Evolutionary conservation across 2,888 invertebrate species (phyloP).

Genomic region (Cantharis nigra): DNA sequence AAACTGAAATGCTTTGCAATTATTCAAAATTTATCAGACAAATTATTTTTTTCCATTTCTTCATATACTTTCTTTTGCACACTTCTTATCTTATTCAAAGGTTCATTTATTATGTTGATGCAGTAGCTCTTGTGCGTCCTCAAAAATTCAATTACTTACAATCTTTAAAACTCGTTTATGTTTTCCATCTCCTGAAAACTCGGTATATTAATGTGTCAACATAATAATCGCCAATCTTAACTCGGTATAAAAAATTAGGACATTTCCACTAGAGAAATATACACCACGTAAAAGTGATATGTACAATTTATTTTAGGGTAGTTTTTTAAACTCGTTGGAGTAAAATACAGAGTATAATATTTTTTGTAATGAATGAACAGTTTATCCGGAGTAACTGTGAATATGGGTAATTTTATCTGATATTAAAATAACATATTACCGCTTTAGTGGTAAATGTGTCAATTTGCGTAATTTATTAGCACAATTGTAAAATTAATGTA

Average conservation of each 20-base stretch:
- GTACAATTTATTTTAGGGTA: neutral
- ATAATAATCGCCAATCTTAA: neutral
- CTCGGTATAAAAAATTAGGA: neutral
- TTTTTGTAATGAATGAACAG: slow-evolving; percentile 10
- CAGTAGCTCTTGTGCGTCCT: neutral
- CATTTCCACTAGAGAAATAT: neutral
- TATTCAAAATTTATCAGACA: neutral
- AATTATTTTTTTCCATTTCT: neutral
- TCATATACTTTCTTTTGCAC: neutral
- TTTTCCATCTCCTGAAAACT: neutral
- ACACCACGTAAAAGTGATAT: neutral
- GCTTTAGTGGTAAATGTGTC: slow-evolving; percentile 7
- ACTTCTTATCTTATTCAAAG: neutral
- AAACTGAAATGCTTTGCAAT: neutral
- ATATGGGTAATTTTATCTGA: slow-evolving; percentile 10
- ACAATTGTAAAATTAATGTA: slow-evolving; percentile 9
- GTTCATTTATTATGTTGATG: neutral
- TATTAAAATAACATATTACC: slow-evolving; percentile 2
- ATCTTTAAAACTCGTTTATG: neutral
- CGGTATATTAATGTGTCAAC: neutral
- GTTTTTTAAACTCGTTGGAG: neutral
- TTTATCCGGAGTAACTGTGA: slow-evolving; percentile 12
- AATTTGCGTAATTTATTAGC: slow-evolving; percentile 12
- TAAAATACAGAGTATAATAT: neutral
- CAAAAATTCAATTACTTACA: neutral